Evolutionary conservation across 2,113 vertebrate genomes (phyloP), one percentile per base, ranked within the genome.

Genomic region (Ibidorhyncha struthersii): DNA sequence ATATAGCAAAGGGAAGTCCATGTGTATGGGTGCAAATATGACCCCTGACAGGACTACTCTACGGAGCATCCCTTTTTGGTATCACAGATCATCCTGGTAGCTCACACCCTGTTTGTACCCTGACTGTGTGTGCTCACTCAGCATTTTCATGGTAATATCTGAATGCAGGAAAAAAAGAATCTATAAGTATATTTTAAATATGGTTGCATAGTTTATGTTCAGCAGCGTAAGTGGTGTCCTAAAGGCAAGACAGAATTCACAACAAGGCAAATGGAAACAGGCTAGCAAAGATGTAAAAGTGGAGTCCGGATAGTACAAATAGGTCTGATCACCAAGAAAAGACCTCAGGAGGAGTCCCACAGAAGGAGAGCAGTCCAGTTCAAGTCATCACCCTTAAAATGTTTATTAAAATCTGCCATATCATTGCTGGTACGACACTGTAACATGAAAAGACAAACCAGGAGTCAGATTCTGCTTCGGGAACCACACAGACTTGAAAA

Each of bases 351-450:
- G 22, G 12, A 67, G 32, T 88, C 41, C 32, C 52, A 63, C 26
- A 73, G 66, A 23, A 83, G 63, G 90, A 23, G 14, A 90, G 29
- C 34, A 71, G 25, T 87, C 52, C 20, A 49, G 25, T 73, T 86
- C 66, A 91, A 92, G 82, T 58, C 40, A 95, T 20, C 56, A 58
- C 43, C 72, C 59, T 78, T 55, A 91, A 93, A 91, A 82, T 41
- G 10, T 86, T 92, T 93, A 93, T 82, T 95, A 80, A 95, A 85
- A 85, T 86, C 89, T 62, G 62, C 45, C 10, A 7, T 62, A 41
- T 69, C 6, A 4, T 45, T 80, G 71, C 58, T 96, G 70, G 63
- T 78, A 56, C 36, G 50, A 77, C 81, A 77, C 50, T 82, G 52
- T 52, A 72, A 89, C 66, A 82, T 58, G 70, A 84, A 56, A 82